Evolutionary conservation across 1,140 invertebrate species (phyloP).

Genomic region (Maconellicoccus hirsutus): DNA sequence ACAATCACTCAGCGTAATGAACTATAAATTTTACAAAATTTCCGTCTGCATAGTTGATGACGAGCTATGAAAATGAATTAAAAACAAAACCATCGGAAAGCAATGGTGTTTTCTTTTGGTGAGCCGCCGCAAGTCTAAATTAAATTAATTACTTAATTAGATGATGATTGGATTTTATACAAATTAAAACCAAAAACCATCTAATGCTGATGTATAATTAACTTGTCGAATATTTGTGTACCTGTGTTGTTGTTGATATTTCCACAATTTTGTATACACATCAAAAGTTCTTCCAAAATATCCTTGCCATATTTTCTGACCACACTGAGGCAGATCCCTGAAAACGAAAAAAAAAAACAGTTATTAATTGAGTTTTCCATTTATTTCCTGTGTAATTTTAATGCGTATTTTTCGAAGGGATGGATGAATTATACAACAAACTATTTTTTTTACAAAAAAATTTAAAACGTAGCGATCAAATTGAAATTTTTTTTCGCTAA

Average conservation of each 20-base stretch:
- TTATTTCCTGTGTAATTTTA: not conserved
- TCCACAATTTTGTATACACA: conserved; percentile 97
- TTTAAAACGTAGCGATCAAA: too few species aligned
- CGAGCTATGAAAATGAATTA: not conserved
- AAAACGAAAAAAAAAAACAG: conserved; percentile 30
- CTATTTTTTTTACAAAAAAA: too few species aligned
- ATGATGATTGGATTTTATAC: not conserved
- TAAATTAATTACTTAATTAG: conserved; percentile 6
- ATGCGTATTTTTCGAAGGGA: too few species aligned
- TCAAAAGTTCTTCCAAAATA: conserved; percentile 97
- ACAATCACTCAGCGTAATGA: too few species aligned
- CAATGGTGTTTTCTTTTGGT: not conserved
- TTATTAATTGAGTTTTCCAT: not conserved
- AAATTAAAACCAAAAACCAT: not conserved
- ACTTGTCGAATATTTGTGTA: conserved; percentile 35
- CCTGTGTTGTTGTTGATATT: conserved; percentile 95
- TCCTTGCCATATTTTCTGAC: conserved; percentile 95
- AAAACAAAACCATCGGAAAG: not conserved
- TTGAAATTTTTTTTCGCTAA: too few species aligned
- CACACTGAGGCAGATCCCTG: conserved; percentile 91
- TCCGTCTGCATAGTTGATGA: too few species aligned
- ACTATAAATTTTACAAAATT: too few species aligned
- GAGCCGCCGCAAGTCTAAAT: not conserved
- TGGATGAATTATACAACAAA: too few species aligned
- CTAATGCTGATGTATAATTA: not conserved